These are phyloP conservation scores for Batillaria attramentaria DNA, from an alignment of 1,140 invertebrate species.

Conservation along the genomic window DNA sequence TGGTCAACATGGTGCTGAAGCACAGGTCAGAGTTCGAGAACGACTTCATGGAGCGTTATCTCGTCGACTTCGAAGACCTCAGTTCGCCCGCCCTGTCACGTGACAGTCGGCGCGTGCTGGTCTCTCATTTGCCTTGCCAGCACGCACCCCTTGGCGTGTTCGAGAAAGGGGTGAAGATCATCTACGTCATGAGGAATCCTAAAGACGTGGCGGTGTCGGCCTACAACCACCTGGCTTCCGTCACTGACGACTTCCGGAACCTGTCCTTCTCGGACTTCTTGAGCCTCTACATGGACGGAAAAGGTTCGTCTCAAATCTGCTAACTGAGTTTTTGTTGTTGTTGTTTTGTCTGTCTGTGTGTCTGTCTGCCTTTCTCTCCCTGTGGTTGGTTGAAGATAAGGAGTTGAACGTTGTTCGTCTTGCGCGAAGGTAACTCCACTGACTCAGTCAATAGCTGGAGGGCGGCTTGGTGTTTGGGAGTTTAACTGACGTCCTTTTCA, in stretches of 20 bases:
- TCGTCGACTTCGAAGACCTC: constrained; percentile 33
- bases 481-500: too few species aligned
- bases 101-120: constrained; percentile 37
- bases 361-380: neutral
- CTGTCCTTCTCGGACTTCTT: constrained; percentile 13
- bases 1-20: constrained; percentile 42
- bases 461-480: too few species aligned
- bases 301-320: constrained; percentile 1
- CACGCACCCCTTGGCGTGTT: constrained; percentile 39
- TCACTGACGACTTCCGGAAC: constrained; percentile 25
- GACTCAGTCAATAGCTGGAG: neutral
- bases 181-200: constrained; percentile 53
- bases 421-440: neutral
- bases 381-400: neutral
- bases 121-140: constrained; percentile 36
- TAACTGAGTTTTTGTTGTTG: neutral
- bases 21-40: constrained; percentile 31
- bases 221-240: constrained; percentile 50
- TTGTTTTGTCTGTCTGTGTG: neutral
- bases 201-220: constrained; percentile 58
- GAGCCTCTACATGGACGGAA: neutral
- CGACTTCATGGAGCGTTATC: constrained; percentile 29
- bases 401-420: neutral
- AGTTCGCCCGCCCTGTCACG: constrained; percentile 19
- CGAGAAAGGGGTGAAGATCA: constrained; percentile 45